A percentile compares a stretch with the other conserved stretches of the same genome.
Evolutionary conservation across 2,113 vertebrate species (phyloP).

Genomic region (Thalassoma bifasciatum): DNA sequence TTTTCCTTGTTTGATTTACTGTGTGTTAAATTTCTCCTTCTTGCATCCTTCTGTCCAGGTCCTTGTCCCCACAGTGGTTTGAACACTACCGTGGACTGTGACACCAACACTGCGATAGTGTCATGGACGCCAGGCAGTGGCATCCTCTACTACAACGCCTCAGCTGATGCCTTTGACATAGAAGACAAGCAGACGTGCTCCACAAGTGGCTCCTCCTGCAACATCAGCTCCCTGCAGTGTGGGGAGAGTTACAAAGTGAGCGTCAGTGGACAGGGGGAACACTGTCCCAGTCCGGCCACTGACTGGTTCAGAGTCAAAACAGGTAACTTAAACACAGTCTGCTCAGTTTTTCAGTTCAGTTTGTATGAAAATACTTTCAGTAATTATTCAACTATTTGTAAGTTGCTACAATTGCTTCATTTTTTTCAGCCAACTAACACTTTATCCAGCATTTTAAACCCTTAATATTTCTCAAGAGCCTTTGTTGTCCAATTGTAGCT

Average conservation of each 20-base stretch:
- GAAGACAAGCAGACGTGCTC: conserved; percentile 53
- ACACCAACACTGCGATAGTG: conserved; percentile 65
- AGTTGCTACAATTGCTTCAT: too few species aligned
- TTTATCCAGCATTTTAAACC: not conserved
- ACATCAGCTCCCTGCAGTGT: conserved; percentile 73
- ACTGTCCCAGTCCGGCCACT: conserved; percentile 65
- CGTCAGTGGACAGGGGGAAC: conserved; percentile 73
- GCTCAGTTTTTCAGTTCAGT: not conserved
- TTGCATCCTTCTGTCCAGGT: conserved; percentile 47
- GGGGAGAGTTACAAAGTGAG: conserved; percentile 75
- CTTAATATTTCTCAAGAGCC: too few species aligned
- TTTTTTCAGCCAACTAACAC: too few species aligned
- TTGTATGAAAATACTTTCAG: too few species aligned
- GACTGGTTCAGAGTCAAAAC: conserved; percentile 56
- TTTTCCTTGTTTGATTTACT: too few species aligned
- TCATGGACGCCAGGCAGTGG: conserved; percentile 78
- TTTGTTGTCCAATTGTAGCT: not conserved
- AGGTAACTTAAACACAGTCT: conserved; percentile 61
- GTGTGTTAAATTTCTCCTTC: not conserved
- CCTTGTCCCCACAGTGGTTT: conserved; percentile 77
- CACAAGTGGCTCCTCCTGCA: conserved; percentile 71
- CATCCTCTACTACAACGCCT: conserved; percentile 72
- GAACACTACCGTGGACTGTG: conserved; percentile 63
- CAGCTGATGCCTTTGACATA: conserved; percentile 31
- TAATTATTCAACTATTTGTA: too few species aligned